Percentiles rank a stretch among this genome's conserved stretches.
Evolutionary conservation across 2,113 vertebrate genomes (phyloP).

Genomic region (Ranitomeya variabilis): DNA sequence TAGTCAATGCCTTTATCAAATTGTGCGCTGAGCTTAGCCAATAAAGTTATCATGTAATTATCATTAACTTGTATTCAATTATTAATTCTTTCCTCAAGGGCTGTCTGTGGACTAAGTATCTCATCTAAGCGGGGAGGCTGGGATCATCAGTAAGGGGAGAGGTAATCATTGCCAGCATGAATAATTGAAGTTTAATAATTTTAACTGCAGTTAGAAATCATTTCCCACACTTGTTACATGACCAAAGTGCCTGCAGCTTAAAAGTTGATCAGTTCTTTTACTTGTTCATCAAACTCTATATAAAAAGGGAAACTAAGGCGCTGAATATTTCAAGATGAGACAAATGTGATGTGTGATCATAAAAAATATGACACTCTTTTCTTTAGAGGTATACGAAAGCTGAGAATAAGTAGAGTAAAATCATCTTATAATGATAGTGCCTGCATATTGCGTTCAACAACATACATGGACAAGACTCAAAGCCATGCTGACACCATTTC

Average conservation of each 20-base stretch:
- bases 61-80: constrained; percentile 72
- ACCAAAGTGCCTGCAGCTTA: constrained; percentile 64
- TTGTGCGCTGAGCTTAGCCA: constrained; percentile 63
- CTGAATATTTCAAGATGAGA: constrained; percentile 32
- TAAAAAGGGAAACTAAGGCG: constrained; percentile 7
- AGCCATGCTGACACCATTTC: no score
- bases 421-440: neutral
- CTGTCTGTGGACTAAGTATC: constrained; percentile 68
- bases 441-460: neutral
- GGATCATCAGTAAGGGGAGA: constrained; percentile 64
- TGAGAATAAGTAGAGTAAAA: neutral
- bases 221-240: constrained; percentile 64
- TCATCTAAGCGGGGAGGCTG: constrained; percentile 62
- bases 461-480: neutral
- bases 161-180: constrained; percentile 69
- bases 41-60: constrained; percentile 81
- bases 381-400: neutral
- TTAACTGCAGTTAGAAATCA: constrained; percentile 69
- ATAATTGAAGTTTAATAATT: constrained; percentile 75
- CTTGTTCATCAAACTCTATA: constrained; percentile 19
- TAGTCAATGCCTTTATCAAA: constrained; percentile 38
- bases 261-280: constrained; percentile 52
- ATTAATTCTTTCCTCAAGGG: constrained; percentile 75
- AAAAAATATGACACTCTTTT: neutral
- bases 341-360: constrained; percentile 22